Evolutionary conservation across 2,113 vertebrate species (phyloP).

Genomic region (Salvator merianae): DNA sequence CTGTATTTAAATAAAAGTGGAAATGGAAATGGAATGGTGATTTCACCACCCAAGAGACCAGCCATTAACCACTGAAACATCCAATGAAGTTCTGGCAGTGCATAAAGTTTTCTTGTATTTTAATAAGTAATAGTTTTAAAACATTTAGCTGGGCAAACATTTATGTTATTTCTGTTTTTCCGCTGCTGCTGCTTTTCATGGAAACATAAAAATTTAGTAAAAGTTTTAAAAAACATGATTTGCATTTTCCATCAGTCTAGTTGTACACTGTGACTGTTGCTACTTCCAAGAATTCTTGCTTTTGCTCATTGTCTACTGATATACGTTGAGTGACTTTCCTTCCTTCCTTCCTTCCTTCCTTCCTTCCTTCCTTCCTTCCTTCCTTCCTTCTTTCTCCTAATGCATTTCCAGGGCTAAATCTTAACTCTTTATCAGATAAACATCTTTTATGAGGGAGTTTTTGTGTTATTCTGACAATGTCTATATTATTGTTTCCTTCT

Average conservation of each 20-base stretch:
- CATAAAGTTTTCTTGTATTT: background rate
- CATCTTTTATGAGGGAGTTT: background rate
- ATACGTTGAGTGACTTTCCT: background rate
- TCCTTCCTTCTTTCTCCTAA: background rate
- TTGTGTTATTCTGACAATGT: background rate
- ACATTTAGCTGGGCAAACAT: background rate
- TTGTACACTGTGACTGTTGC: background rate
- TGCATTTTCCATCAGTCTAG: background rate
- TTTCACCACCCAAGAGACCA: background rate
- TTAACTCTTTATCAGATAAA: background rate
- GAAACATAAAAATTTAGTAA: background rate
- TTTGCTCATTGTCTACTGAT: background rate
- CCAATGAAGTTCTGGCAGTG: background rate
- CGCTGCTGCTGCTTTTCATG: conserved; percentile 7
- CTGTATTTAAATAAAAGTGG: no score
- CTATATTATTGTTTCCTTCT: background rate
- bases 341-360: background rate
- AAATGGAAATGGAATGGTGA: no score
- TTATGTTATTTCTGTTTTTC: background rate
- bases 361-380: background rate
- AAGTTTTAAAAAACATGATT: background rate
- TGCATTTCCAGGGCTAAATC: background rate
- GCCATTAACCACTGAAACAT: no score
- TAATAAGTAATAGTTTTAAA: background rate
- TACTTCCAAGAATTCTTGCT: background rate